Base-by-base conservation (phyloP, 2,797 vertebrate species). In the Bryconaethiops microstoma region DNA sequence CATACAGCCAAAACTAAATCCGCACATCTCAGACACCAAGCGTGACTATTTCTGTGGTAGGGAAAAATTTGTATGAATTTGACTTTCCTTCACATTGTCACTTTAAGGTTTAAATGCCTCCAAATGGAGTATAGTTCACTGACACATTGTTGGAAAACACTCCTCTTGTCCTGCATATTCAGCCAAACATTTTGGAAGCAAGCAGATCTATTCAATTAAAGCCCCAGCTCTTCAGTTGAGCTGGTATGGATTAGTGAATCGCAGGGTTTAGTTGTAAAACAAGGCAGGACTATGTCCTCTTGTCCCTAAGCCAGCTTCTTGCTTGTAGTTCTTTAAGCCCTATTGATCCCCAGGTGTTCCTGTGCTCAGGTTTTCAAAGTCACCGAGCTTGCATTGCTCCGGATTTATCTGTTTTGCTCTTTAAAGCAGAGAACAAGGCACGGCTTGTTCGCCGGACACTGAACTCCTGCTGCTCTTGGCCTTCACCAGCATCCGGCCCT, bases 341-440 rank as follows among this genome's bases (percentile, higher is more conserved):
- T 92, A 93, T 92, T 93, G 93, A 94, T 94, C 91, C 89, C 89
- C 92, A 90, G 90, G 91, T 88, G 90, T 91, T 91, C 92, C 67
- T 83, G 84, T 29, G 60, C 80, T 68, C 62, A 77, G 76, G 85
- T 93, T 92, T 92, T 91, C 89, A 90, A 91, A 92, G 92, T 93
- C 91, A 90, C 91, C 92, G 90, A 93, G 92, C 92, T 94, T 92
- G 91, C 92, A 92, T 94, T 91, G 91, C 91, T 93, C 91, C 89
- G 90, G 93, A 93, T 94, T 93, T 93, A 94, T 93, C 93, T 93
- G 92, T 92, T 93, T 93, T 92, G 78, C 91, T 94, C 91, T 92
- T 92, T 93, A 93, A 94, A 93, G 90, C 91, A 48, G 10, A 91
- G 92, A 94, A 95, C 93, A 95, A 94, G 93, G 92, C 92, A 89